Conservation (phyloP, 2,797 vertebrate genomes). For the Rhinogobio ventralis region DNA sequence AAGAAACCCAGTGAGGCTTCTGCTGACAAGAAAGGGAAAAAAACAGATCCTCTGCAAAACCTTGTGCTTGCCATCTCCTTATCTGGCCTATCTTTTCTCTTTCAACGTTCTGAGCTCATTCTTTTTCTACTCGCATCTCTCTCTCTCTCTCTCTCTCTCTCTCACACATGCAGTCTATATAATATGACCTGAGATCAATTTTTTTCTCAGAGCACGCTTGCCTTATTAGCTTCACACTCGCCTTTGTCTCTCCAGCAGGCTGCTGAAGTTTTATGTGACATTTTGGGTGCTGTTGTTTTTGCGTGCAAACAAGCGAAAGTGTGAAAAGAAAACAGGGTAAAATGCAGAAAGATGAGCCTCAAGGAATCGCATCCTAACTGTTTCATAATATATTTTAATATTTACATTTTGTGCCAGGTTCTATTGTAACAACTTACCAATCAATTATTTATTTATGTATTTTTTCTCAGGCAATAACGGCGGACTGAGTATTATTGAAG, state of each 20-base stretch:
- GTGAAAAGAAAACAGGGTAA: not conserved
- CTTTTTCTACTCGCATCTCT: conserved; percentile 22
- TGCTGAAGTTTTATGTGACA: conserved; percentile 18
- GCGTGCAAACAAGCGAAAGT: conserved; percentile 6
- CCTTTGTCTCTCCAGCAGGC: not conserved
- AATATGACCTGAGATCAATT: conserved; percentile 22
- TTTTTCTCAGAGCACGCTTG: not conserved
- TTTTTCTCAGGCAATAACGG: not conserved
- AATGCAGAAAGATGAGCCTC: not conserved
- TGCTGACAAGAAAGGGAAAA: conserved; percentile 25
- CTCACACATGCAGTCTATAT: not conserved
- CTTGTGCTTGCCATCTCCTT: conserved; percentile 55
- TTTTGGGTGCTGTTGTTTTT: not conserved
- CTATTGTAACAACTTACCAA: not conserved
- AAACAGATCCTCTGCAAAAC: conserved; percentile 60
- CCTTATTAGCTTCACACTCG: conserved; percentile 19
- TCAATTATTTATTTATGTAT: not conserved
- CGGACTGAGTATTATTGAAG: not conserved
- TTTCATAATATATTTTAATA: not conserved
- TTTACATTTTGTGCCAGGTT: not conserved
- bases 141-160: not conserved
- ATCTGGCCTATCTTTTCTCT: conserved; percentile 28
- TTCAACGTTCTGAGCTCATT: conserved; percentile 6
- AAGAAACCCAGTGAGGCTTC: conserved; percentile 60
- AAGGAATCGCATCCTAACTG: not conserved